These are phyloP conservation scores for Chalcis sispes DNA, from an alignment of 2,888 invertebrate species.

Conservation along the genomic window DNA sequence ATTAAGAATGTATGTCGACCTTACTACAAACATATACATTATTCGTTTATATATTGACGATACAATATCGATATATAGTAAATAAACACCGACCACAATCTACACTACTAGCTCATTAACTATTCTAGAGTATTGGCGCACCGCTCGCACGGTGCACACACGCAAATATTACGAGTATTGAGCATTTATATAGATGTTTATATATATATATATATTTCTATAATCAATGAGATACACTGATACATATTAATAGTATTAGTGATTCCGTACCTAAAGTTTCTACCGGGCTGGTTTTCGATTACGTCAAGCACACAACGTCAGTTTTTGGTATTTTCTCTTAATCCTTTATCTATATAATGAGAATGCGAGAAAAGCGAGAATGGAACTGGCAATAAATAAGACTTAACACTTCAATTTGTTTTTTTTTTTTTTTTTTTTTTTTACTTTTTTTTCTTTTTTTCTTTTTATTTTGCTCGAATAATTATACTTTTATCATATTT, in stretches of 20 bases:
- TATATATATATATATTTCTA: conserved; percentile 60
- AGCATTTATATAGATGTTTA: conserved; percentile 66
- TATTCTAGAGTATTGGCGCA: conserved; percentile 71
- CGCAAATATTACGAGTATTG: conserved; percentile 72
- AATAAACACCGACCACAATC: conserved; percentile 75
- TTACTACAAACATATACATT: conserved; percentile 73
- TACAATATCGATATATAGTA: conserved; percentile 72
- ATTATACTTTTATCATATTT: conserved; percentile 43
- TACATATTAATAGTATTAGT: conserved; percentile 75
- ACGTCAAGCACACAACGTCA: conserved; percentile 72
- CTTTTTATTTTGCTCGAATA: conserved; percentile 48
- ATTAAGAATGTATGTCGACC: conserved; percentile 63
- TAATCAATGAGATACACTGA: conserved; percentile 74
- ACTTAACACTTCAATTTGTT: conserved; percentile 38
- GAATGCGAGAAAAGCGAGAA: conserved; percentile 48
- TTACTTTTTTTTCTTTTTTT: conserved; percentile 48
- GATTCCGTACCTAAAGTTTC: conserved; percentile 75
- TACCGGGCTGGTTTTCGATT: conserved; percentile 75
- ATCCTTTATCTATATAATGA: conserved; percentile 57
- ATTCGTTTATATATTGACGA: conserved; percentile 68
- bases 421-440: conserved; percentile 47
- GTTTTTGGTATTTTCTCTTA: conserved; percentile 61
- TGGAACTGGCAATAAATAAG: conserved; percentile 56
- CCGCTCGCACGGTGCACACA: conserved; percentile 71
- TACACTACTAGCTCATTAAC: conserved; percentile 73